phyloP scores from a whole-genome alignment of 2,113 vertebrate genomes.

The Gavialis gangeticus region DNA sequence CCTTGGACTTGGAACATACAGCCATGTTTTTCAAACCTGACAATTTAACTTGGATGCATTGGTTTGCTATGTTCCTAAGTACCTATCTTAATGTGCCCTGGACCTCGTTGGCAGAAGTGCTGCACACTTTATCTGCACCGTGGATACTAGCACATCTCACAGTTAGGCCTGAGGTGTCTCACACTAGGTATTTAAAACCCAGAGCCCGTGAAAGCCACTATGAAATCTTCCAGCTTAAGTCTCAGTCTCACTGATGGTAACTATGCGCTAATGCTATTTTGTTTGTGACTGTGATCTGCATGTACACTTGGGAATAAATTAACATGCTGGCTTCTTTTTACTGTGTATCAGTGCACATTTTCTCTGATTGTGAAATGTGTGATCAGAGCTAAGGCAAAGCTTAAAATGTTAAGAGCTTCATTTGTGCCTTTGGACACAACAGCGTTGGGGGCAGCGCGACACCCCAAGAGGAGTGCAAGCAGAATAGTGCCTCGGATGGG shows the following conservation, averaged over 20 bases:
- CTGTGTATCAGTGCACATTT: neutral
- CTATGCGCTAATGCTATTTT: rapidly evolving
- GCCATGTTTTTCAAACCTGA: neutral
- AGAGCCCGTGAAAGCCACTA: neutral
- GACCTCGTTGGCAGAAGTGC: neutral
- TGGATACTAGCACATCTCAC: too few relatives aligned
- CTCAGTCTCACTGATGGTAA: neutral
- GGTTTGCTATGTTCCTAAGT: too few relatives aligned
- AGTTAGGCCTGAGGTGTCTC: neutral
- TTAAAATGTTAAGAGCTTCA: neutral
- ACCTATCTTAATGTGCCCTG: rapidly evolving
- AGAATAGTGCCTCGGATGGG: too few relatives aligned
- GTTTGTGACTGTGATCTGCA: neutral
- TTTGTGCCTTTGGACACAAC: neutral
- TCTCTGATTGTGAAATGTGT: neutral
- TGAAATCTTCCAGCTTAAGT: neutral
- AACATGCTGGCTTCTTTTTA: neutral
- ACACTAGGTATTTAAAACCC: neutral
- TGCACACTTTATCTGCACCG: too few relatives aligned
- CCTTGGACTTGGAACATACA: rapidly evolving
- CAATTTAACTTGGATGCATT: neutral
- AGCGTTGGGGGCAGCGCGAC: too few relatives aligned
- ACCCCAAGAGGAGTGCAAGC: rapidly evolving
- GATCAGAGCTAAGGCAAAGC: too few relatives aligned
- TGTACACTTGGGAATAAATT: neutral